Base-by-base conservation (phyloP, 2,797 vertebrate genomes). In the Apogon hyalosoma region DNA sequence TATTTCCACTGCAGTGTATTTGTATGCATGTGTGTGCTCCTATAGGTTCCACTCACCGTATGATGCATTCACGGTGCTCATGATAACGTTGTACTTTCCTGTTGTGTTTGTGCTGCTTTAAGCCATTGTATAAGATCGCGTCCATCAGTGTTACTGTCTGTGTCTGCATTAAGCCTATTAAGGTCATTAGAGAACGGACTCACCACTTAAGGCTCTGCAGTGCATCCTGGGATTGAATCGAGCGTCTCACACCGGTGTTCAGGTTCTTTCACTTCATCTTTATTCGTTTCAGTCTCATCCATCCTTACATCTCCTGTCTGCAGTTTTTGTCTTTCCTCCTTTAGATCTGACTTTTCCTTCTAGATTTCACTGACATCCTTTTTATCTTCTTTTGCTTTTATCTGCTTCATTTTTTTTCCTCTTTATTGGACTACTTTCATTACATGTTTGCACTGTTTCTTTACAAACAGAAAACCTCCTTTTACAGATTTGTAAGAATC, bases 211-310 rank as follows among this genome's bases (percentile, higher is more conserved):
- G 45, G 8, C 38, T 6, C 47, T 67, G 72, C 72, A 72, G 0
- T 75, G 76, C 68, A 83, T 2, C 14, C 60, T 75, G 66, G 74
- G 75, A 77, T 62, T 64, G 39, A n/a, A 59, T 21, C 5, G 4
- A 45, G 10, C 0, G 9, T 13, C 45, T 28, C 4, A 21, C 7
- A 6, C 24, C 4, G 4, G 7, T 3, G 2, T 36, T 42, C 13
- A n/a, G 8, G 39, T 3, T 51, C 33, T 14, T 11, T 24, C 5
- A 18, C 15, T 24, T 16, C 1, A 0, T 54, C 49, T 31, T 13
- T 49, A 6, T 36, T 9, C 2, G 8, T 33, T 24, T 24, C 21
- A 24, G 21, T 24, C 21, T 24, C 21, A 24, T 24, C 21, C 21
- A 24, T 24, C 21, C 21, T 24, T 24, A 24, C 7, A 1, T 11